phyloP scores from a whole-genome alignment of 2,797 vertebrate genomes.

The Sorex maritimensis region DNA sequence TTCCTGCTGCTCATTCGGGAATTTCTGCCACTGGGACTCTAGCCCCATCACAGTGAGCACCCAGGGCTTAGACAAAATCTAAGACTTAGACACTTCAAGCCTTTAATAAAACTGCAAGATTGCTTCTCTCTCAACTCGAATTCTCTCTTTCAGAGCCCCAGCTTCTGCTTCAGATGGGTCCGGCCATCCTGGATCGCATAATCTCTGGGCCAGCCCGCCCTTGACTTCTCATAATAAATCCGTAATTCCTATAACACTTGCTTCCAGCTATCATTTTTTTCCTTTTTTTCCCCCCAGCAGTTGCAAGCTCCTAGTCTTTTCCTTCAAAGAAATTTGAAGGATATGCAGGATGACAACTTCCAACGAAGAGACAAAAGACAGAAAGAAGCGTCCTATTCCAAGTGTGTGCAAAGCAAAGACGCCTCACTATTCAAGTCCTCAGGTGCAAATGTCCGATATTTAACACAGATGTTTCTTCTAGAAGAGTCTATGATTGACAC shows the following conservation, averaged over 20 bases:
- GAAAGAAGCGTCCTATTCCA: neutral
- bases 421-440: neutral
- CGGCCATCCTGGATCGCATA: neutral
- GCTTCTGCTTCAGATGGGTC: neutral
- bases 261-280: neutral
- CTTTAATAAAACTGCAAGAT: neutral
- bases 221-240: neutral
- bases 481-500: slow-evolving; percentile 4
- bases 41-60: neutral
- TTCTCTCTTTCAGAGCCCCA: neutral
- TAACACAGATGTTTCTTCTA: slow-evolving; percentile 42
- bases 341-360: slow-evolving; percentile 22
- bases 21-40: neutral
- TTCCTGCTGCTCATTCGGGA: neutral
- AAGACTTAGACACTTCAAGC: neutral
- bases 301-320: neutral
- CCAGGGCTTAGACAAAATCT: neutral
- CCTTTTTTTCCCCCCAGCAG: neutral
- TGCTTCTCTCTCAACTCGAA: neutral
- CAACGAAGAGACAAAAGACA: neutral
- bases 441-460: neutral
- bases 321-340: neutral
- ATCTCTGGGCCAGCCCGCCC: accelerated
- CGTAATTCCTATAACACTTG: neutral
- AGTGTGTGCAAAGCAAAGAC: neutral